These are phyloP conservation scores for Drosophila subpulchrella DNA, from an alignment of 1,140 invertebrate genomes.

Conservation along the genomic window DNA sequence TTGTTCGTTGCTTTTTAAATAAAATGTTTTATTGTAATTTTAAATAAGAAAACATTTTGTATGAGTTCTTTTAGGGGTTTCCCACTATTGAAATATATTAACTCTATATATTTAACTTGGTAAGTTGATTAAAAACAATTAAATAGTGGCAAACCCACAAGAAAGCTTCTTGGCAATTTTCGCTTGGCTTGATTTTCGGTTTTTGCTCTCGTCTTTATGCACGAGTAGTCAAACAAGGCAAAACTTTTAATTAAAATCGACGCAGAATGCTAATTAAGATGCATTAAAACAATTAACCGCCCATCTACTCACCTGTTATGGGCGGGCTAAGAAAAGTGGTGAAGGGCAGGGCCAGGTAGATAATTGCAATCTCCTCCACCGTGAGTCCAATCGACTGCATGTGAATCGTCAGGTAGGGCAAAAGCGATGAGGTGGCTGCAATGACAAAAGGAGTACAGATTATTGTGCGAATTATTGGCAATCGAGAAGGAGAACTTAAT, in stretches of 20 bases:
- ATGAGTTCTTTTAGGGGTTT: too few relatives aligned
- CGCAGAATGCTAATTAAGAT: slow-evolving; percentile 36
- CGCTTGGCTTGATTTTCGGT: neutral
- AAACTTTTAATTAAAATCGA: slow-evolving; percentile 57
- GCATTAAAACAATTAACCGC: slow-evolving; percentile 21
- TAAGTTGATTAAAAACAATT: too few relatives aligned
- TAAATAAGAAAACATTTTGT: too few relatives aligned
- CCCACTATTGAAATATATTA: too few relatives aligned
- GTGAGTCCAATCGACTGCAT: slow-evolving; percentile 94
- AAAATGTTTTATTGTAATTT: neutral
- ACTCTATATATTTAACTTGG: too few relatives aligned
- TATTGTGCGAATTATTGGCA: slow-evolving; percentile 14
- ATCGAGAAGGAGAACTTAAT: slow-evolving; percentile 5
- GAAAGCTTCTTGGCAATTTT: neutral
- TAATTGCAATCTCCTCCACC: slow-evolving; percentile 92
- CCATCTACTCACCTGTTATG: slow-evolving; percentile 87
- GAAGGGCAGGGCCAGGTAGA: slow-evolving; percentile 92
- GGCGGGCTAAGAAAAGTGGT: slow-evolving; percentile 92
- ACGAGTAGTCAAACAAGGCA: slow-evolving; percentile 12
- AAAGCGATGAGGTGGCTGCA: slow-evolving; percentile 90
- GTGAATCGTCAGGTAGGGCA: slow-evolving; percentile 94
- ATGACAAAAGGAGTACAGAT: slow-evolving; percentile 59
- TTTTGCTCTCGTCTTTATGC: neutral
- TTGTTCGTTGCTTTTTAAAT: neutral
- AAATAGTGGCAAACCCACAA: neutral